phyloP scores from a whole-genome alignment of 1,140 invertebrate genomes.

The Phymastichus coffea region DNA sequence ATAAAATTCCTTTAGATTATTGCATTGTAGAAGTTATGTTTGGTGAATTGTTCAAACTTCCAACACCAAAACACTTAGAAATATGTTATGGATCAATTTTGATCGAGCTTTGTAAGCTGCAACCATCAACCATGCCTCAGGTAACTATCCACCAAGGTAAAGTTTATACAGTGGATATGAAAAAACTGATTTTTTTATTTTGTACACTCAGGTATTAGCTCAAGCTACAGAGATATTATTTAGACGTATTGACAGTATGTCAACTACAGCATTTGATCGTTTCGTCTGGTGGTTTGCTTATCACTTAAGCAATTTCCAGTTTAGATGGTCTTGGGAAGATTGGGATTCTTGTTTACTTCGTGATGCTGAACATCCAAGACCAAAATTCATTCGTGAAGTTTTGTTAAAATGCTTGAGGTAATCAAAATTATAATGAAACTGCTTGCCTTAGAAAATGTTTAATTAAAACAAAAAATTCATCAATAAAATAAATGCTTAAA shows the following conservation, averaged over 20 bases:
- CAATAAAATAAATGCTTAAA: not conserved
- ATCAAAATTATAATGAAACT: too few relatives aligned
- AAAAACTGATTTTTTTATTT: conserved; percentile 8
- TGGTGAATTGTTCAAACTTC: conserved; percentile 91
- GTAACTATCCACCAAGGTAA: conserved; percentile 53
- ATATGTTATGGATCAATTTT: conserved; percentile 94
- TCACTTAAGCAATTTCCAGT: conserved; percentile 99
- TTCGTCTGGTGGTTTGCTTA: conserved; percentile 98
- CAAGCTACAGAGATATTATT: conserved; percentile 98
- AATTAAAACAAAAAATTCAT: conserved; percentile 1
- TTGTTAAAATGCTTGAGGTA: conserved; percentile 87
- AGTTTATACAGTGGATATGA: not conserved
- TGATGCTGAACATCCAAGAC: conserved; percentile 89
- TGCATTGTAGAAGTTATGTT: conserved; percentile 98
- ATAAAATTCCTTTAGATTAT: conserved; percentile 95
- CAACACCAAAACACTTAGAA: conserved; percentile 83
- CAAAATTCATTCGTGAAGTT: conserved; percentile 94
- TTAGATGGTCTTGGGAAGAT: conserved; percentile 98
- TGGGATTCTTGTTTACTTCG: conserved; percentile 83
- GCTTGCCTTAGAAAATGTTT: too few relatives aligned
- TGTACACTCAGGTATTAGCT: conserved; percentile 68
- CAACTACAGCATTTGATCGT: conserved; percentile 92
- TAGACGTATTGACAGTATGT: conserved; percentile 95
- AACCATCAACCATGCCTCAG: conserved; percentile 95
- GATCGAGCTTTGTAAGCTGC: conserved; percentile 96